A percentile compares a stretch with the other conserved stretches of the same genome.
These are phyloP conservation scores for Poliocrania exsul DNA, from an alignment of 2,797 vertebrate genomes.

Conservation along the genomic window DNA sequence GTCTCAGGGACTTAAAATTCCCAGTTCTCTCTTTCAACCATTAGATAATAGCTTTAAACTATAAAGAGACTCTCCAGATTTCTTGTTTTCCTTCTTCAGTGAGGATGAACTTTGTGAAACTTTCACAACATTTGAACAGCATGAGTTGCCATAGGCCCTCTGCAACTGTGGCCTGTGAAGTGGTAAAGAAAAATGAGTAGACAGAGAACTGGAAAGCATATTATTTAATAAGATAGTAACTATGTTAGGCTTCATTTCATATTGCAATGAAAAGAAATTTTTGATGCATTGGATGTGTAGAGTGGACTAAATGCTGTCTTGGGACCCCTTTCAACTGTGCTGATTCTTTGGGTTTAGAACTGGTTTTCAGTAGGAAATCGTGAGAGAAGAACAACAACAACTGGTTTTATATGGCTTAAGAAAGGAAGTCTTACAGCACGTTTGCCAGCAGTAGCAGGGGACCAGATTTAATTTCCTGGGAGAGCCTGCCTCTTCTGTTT, in stretches of 20 bases:
- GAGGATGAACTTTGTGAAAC: neutral
- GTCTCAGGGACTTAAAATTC: neutral
- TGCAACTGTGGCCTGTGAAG: neutral
- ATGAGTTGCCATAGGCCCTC: neutral
- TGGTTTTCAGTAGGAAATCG: fast-evolving
- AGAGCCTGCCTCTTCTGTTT: neutral
- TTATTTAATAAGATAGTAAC: neutral
- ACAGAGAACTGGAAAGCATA: neutral
- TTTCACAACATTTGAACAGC: neutral
- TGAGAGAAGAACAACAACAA: neutral
- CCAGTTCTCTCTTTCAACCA: neutral
- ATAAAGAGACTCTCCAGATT: neutral
- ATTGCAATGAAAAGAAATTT: neutral
- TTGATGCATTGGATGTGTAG: neutral
- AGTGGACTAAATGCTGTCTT: neutral
- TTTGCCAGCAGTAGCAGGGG: neutral
- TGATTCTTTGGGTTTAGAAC: neutral
- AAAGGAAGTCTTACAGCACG: neutral
- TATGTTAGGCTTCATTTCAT: neutral
- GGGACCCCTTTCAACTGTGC: neutral
- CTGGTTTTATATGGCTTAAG: neutral
- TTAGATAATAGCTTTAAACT: neutral
- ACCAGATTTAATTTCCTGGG: neutral
- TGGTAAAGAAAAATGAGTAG: neutral
- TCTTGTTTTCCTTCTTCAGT: neutral